These are phyloP conservation scores for Sminthurinus aureus DNA, from an alignment of 2,888 invertebrate species.

Conservation along the genomic window DNA sequence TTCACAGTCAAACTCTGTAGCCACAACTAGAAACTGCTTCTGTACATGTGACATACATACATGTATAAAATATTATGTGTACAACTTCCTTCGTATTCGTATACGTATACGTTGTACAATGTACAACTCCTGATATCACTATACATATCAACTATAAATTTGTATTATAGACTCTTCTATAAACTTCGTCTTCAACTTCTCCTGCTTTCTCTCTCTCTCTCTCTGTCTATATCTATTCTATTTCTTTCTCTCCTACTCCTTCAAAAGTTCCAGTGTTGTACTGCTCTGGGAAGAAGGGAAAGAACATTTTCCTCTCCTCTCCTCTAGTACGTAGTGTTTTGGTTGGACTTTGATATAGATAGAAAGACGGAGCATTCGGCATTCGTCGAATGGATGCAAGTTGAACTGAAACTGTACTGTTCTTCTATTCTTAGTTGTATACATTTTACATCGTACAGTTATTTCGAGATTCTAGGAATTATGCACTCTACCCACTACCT, in stretches of 20 bases:
- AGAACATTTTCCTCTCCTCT: background rate
- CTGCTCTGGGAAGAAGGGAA: background rate
- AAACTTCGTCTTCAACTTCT: constrained; percentile 20
- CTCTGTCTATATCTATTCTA: background rate
- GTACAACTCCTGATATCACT: background rate
- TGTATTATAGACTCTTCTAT: constrained; percentile 31
- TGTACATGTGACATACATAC: background rate
- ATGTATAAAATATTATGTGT: background rate
- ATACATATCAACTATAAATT: background rate
- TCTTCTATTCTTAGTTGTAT: no score
- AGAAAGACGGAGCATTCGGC: background rate
- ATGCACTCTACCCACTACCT: no score
- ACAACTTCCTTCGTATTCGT: background rate
- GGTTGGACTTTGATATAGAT: background rate
- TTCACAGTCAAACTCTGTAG: constrained; percentile 14
- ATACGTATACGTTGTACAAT: background rate
- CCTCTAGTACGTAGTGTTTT: background rate
- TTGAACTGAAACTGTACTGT: no score
- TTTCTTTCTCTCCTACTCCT: background rate
- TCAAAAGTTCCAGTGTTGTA: background rate
- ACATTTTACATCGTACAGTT: no score
- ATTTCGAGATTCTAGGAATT: no score
- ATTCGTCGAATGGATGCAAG: no score
- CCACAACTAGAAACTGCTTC: background rate
- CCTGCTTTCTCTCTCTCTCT: background rate